Conservation (phyloP, 2,797 vertebrate genomes). For the Yasuhikotakia modesta region DNA sequence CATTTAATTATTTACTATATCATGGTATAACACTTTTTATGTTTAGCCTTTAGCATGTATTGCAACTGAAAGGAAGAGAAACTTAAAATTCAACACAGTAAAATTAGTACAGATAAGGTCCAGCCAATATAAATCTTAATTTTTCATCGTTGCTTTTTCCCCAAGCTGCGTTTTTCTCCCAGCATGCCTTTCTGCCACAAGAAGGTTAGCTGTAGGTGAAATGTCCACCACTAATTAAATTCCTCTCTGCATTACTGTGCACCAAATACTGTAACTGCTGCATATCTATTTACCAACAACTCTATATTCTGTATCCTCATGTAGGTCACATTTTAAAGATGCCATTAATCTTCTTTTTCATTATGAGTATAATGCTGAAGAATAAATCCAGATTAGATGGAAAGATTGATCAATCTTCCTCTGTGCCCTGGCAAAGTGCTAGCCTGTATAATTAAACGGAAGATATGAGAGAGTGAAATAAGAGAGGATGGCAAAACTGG, state of each 20-base stretch:
- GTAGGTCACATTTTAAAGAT: constrained; percentile 68
- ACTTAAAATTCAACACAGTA: constrained; percentile 35
- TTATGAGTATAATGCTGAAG: constrained; percentile 64
- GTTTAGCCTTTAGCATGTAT: background rate
- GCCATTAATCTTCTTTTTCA: constrained; percentile 70
- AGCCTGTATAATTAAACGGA: constrained; percentile 58
- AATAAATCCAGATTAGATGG: constrained; percentile 62
- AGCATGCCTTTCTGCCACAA: constrained; percentile 44
- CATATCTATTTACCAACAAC: constrained; percentile 59
- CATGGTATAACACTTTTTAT: background rate
- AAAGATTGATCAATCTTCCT: constrained; percentile 62
- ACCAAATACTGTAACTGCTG: constrained; percentile 46
- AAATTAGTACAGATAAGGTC: constrained; percentile 7
- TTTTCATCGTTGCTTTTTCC: constrained; percentile 2
- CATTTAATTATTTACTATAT: background rate
- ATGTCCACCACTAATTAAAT: constrained; percentile 61
- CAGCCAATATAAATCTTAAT: constrained; percentile 37
- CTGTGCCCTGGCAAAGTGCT: constrained; percentile 58
- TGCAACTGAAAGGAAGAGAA: constrained; percentile 9
- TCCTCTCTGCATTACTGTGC: constrained; percentile 49
- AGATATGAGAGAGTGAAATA: constrained; percentile 5
- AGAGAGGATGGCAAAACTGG: constrained; percentile 27
- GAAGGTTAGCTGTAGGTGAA: constrained; percentile 63
- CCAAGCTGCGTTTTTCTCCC: constrained; percentile 18
- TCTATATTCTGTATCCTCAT: constrained; percentile 29